A percentile compares a stretch with the other conserved stretches of the same genome.
Evolutionary conservation across 2,888 invertebrate species (phyloP).

Genomic region (Entomobrya multifasciata): DNA sequence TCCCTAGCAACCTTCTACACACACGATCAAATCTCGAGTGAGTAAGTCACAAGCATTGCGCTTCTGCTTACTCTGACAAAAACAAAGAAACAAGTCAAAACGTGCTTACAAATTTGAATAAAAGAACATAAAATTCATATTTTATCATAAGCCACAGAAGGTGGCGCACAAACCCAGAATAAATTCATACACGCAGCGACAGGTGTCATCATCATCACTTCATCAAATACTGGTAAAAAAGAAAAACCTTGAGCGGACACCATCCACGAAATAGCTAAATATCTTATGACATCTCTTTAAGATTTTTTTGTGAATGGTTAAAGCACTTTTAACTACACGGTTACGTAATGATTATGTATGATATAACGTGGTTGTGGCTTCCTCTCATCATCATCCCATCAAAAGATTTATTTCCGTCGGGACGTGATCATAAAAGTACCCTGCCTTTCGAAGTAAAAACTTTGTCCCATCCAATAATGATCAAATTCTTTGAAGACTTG

Average conservation of each 20-base stretch:
- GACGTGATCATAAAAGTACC: slow-evolving; percentile 52
- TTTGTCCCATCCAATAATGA: slow-evolving; percentile 27
- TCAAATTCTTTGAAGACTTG: slow-evolving; percentile 17
- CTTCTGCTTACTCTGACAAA: too few species aligned
- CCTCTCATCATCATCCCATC: slow-evolving; percentile 49
- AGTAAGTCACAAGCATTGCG: too few species aligned
- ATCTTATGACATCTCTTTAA: neutral
- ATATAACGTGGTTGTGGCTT: too few species aligned
- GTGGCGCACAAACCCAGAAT: too few species aligned
- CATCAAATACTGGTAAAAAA: slow-evolving; percentile 37
- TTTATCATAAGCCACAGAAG: too few species aligned
- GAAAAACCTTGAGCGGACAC: slow-evolving; percentile 56
- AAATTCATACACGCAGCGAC: too few species aligned
- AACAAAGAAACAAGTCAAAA: too few species aligned
- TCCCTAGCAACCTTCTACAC: too few species aligned
- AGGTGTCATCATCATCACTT: slow-evolving; percentile 47
- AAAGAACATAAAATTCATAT: too few species aligned
- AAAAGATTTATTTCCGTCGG: slow-evolving; percentile 66
- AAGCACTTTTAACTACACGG: slow-evolving; percentile 37
- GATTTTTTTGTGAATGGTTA: too few species aligned
- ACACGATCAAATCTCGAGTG: too few species aligned
- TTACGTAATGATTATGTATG: slow-evolving; percentile 49
- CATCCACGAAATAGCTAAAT: slow-evolving; percentile 24
- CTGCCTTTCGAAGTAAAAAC: neutral
- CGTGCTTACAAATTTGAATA: too few species aligned